These are phyloP conservation scores for Brachycybe producta DNA, from an alignment of 2,888 invertebrate species.

Conservation along the genomic window DNA sequence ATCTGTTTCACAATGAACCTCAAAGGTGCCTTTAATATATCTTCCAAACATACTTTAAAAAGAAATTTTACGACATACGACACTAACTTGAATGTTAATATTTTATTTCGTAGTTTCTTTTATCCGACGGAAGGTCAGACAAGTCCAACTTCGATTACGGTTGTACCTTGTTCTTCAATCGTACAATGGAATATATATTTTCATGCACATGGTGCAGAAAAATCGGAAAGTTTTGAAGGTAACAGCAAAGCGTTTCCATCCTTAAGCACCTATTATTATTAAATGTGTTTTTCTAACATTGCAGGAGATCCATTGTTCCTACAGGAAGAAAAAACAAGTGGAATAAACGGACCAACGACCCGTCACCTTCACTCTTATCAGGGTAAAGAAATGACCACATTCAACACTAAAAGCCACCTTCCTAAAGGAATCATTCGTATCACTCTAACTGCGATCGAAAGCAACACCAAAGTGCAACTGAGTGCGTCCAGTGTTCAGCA, in stretches of 20 bases:
- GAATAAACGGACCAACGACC: slow-evolving; percentile 11
- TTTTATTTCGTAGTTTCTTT: slow-evolving; percentile 29
- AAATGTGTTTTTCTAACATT: not conserved
- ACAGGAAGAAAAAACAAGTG: too few relatives aligned
- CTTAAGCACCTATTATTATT: not conserved
- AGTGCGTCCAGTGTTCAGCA: slow-evolving; percentile 27
- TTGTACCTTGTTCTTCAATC: slow-evolving; percentile 36
- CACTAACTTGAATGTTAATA: slow-evolving; percentile 36
- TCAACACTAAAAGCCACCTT: slow-evolving; percentile 21
- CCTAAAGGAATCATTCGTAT: slow-evolving; percentile 27
- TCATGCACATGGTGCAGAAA: slow-evolving; percentile 13
- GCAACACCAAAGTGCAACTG: slow-evolving; percentile 28
- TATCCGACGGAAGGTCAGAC: slow-evolving; percentile 30
- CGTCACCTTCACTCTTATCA: slow-evolving; percentile 18
- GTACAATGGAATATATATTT: slow-evolving; percentile 32
- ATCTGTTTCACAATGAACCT: slow-evolving; percentile 17
- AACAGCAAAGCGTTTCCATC: not conserved
- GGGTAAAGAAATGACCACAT: slow-evolving; percentile 21
- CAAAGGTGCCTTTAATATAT: slow-evolving; percentile 14
- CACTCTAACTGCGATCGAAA: slow-evolving; percentile 25
- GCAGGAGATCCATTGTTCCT: not conserved
- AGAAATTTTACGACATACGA: not conserved
- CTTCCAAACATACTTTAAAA: not conserved
- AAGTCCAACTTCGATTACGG: slow-evolving; percentile 31
- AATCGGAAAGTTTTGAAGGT: slow-evolving; percentile 11